Evolutionary conservation across 2,888 invertebrate genomes (phyloP), one percentile per base, ranked within the genome.

Genomic region (Andrena chrysosceles): DNA sequence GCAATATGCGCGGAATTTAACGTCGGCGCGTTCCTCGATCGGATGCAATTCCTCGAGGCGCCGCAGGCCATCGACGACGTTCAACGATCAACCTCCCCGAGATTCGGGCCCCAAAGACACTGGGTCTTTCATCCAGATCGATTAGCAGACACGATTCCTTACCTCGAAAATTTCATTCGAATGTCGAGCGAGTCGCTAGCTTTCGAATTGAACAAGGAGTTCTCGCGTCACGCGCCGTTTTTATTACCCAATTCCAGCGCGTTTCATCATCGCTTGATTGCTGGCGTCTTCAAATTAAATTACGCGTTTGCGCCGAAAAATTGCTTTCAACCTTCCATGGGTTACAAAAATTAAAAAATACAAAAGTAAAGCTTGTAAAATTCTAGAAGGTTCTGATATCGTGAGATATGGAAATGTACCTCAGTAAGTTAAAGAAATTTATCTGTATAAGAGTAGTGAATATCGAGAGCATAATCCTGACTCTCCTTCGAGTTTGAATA

Each of bases 1-100:
- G 69, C 69, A 69, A 69, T 69, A 69, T 69, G 35, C 54, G 62
- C 56, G 59, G 26, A 69, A 69, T 69, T 69, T 59, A 59, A 42
- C 59, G 54, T 42, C 42, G n/a, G 31, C 35, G 42, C 59, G 69
- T 42, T 59, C 35, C 56, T 26, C 16, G 42, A 59, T 29, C 59
- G 6, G 42, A 29, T 20, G 29, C 59, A 42, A 69, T 42, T 59
- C 59, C 6, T 42, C 69, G 29, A 26, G 16, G 16, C 10, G 26
- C 56, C 13, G 20, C 16, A 16, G 29, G 26, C 56, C 7, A 68
- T 33, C 52, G n/a, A 23, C 29, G 31, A 13, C 16, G 26, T 16
- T 26, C 56, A 16, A 69, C 8, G 6, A n/a, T 33, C n/a, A 62
- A 10, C 56, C 10, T 4, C 56, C 3, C 3, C 56, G 56, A 13